phyloP scores from a whole-genome alignment of 2,888 invertebrate species.

The Lottia gigantea region DNA sequence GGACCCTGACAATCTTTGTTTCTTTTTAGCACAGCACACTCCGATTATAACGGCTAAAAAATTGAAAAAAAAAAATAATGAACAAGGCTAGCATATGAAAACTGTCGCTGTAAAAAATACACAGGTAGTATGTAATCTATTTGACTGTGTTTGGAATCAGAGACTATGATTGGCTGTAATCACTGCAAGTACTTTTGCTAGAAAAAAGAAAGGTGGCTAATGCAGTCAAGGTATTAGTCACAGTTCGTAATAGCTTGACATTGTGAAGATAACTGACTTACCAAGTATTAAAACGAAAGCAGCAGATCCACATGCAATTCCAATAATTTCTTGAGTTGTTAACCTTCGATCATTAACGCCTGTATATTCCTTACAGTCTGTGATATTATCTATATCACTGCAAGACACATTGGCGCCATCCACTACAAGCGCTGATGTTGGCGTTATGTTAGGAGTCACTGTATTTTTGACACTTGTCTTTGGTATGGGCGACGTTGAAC shows the following conservation, averaged over 20 bases:
- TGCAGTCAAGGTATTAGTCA: no score
- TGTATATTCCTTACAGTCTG: constrained; percentile 19
- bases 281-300: constrained; percentile 23
- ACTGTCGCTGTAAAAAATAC: no score
- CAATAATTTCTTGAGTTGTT: constrained; percentile 22
- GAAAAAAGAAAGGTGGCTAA: no score
- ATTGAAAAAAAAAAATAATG: background rate
- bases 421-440: background rate
- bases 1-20: constrained; percentile 26
- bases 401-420: background rate
- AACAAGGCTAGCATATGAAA: no score
- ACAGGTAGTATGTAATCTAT: no score
- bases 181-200: no score
- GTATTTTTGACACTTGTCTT: background rate
- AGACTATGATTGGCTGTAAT: no score
- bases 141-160: no score
- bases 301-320: constrained; percentile 22
- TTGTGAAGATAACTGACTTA: constrained; percentile 14
- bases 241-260: no score
- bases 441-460: background rate
- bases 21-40: constrained; percentile 12
- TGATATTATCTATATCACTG: constrained; percentile 12
- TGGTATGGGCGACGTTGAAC: background rate
- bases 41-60: background rate
- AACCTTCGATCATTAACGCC: constrained; percentile 12